Base-by-base conservation (phyloP, 2,113 vertebrate genomes). In the Pleuronectes platessa region DNA sequence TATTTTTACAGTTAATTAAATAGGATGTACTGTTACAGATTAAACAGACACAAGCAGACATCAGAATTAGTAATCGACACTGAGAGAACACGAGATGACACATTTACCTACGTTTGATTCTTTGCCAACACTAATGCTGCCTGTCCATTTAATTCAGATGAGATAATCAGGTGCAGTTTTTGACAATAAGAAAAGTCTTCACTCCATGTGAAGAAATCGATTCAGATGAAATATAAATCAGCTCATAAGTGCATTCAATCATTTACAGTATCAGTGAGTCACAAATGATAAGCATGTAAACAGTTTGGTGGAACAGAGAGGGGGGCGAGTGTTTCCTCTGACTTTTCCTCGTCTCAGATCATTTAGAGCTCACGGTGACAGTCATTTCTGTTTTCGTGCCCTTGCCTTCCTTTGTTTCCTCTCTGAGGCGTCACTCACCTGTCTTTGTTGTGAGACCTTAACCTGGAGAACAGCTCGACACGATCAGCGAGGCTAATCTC, bases 401-500 rank as follows among this genome's bases (percentile, higher is more conserved):
- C 67, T 76, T 79, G 60, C 3, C 62, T 72, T 26, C 7, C 13
- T 56, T 42, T 60, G 76, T 74, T 79, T 71, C 63, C 21, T 35
- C 31, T 51, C 70, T 70, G 42, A 35, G 27, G 23, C 14, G 53
- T 86, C 72, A 76, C 58, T 83, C 58, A 18, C 23, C 67, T 89
- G 53, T 89, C 86, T 71, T 71, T 42, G 74, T 74, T 87, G 74
- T 88, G 92, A 88, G 82, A 79, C 86, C 67, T 55, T 76, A 84
- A 88, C 88, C 88, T 87, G 82, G 92, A 92, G 92, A 89, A 88
- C 68, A 85, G 83, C 86, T 89, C 78, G 66, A 27, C 71, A 56
- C 76, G 88, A 91, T 90, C 83, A 83, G 78, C 66, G 15, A 55
- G 80, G 87, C 73, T 95, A 93, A 95, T 93, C 93, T 92, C 85